Evolutionary conservation across 1,140 invertebrate species (phyloP).

Genomic region (Drosophila grimshawi): DNA sequence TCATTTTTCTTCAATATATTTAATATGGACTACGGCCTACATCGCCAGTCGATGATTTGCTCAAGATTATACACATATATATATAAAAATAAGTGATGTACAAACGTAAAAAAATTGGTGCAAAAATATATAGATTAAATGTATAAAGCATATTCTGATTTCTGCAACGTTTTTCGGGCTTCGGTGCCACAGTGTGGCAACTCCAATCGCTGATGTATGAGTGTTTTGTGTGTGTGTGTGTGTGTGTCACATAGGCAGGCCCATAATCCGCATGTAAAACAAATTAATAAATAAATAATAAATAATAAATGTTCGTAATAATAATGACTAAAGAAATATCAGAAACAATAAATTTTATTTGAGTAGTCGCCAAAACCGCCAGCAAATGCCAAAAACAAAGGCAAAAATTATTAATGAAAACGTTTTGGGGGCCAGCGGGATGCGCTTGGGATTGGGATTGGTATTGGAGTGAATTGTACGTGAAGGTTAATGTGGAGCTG

Average conservation of each 20-base stretch:
- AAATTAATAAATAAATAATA: constrained; percentile 81
- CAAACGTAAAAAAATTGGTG: too few species aligned
- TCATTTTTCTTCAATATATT: too few species aligned
- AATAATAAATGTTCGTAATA: constrained; percentile 79
- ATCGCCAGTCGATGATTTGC: too few species aligned
- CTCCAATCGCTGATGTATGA: constrained; percentile 13
- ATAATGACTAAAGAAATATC: constrained; percentile 82
- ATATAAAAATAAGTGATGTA: too few species aligned
- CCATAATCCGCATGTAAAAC: constrained; percentile 71
- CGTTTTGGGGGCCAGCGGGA: constrained; percentile 1
- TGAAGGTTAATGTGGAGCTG: background rate
- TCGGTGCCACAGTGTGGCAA: constrained; percentile 11
- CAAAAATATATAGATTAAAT: too few species aligned
- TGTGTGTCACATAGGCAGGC: constrained; percentile 16
- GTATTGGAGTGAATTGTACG: too few species aligned
- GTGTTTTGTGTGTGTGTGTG: constrained; percentile 9
- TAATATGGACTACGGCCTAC: too few species aligned
- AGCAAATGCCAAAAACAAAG: constrained; percentile 47
- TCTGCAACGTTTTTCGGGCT: background rate
- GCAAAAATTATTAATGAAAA: constrained; percentile 46
- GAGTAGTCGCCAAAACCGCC: constrained; percentile 60
- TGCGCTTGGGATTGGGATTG: background rate
- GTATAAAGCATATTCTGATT: background rate
- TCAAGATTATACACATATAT: too few species aligned
- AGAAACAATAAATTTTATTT: constrained; percentile 81